Base-by-base conservation (phyloP, 2,797 vertebrate genomes). In the Periparus ater region DNA sequence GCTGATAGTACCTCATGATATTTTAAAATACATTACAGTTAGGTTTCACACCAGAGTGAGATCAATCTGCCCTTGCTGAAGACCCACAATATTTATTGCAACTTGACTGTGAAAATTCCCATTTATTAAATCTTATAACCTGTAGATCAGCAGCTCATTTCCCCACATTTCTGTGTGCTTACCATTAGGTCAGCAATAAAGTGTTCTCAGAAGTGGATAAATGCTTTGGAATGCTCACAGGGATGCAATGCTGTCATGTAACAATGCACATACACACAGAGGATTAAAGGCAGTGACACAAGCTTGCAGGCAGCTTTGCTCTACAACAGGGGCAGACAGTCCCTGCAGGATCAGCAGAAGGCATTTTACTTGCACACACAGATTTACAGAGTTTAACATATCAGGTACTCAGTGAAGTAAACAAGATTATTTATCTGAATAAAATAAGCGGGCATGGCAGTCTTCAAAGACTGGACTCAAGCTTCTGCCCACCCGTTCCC, bases 1-100 rank as follows among this genome's bases (percentile, higher is more conserved):
- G n/a, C 45, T 95, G 83, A 84, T 88, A 73, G 76, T 85, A 79
- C 93, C 77, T 89, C 45, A 67, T 10, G 72, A 66, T 94, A 85
- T 88, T 85, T 82, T 91, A 88, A 95, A 95, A 85, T 44, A 45
- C 3, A 9, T 26, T 68, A 7, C 20, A 30, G 50, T 60, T 78
- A 32, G 16, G 36, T 55, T 81, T 84, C 44, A 29, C 34, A 74
- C 67, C 30, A 34, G 8, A 60, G 8, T 40, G 17, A 68, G 32
- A 45, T 80, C 51, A 48, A 29, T 74, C 65, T 79, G 45, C 60
- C 13, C 1, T 77, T 84, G 47, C 27, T 61, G 40, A 91, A 85
- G 63, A 74, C 17, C 18, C 66, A 60, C n/a, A 72, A 36, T 58
- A 86, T 72, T 85, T 90, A 80, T n/a, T 80, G 65, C 40, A 86